phyloP scores from a whole-genome alignment of 2,888 invertebrate genomes.

The Troides helena region DNA sequence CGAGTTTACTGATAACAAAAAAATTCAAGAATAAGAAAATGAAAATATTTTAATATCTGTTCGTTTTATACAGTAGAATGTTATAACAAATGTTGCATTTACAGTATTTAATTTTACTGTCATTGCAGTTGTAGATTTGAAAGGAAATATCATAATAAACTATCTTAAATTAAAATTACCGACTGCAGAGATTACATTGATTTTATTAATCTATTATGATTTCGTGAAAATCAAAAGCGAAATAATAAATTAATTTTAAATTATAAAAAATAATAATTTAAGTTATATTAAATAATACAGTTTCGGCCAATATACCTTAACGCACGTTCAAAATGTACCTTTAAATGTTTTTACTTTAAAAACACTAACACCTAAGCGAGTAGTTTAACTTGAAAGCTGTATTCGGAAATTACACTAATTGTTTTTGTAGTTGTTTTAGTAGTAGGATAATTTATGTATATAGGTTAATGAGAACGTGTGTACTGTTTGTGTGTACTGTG shows the following conservation, averaged over 20 bases:
- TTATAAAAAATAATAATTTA: not conserved
- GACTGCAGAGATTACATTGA: conserved; percentile 25
- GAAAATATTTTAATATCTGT: not conserved
- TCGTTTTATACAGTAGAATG: conserved; percentile 14
- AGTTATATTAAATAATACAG: not conserved
- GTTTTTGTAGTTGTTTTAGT: not conserved
- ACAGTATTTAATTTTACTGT: not conserved
- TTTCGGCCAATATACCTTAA: not conserved
- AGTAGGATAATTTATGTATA: not conserved
- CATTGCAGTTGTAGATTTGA: not conserved
- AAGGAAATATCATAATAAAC: not conserved
- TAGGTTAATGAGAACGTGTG: not conserved
- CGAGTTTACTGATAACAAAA: too few relatives aligned
- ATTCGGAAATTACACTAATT: not conserved
- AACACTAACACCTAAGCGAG: not conserved
- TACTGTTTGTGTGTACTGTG: conserved; percentile 40
- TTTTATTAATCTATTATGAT: not conserved
- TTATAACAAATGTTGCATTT: not conserved
- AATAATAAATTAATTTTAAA: not conserved
- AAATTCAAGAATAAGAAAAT: too few relatives aligned
- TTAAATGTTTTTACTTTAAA: not conserved
- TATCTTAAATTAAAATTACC: conserved; percentile 2
- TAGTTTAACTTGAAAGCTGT: not conserved
- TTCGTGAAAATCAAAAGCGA: not conserved
- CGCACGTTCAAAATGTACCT: not conserved